Evolutionary conservation across 2,113 vertebrate genomes (phyloP).

Genomic region (Cacatua alba): DNA sequence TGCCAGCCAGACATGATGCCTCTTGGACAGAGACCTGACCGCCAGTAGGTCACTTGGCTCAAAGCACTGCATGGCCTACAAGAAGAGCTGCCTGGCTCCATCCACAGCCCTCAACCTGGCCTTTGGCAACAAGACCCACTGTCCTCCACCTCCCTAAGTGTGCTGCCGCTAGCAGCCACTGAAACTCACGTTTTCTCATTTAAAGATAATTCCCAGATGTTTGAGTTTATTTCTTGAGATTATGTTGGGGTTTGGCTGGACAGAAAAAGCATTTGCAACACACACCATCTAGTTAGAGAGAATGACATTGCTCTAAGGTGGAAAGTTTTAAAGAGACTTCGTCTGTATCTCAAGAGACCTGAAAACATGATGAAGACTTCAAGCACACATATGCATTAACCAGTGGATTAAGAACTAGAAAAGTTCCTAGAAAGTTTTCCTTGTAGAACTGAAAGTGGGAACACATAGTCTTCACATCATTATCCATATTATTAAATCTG

Average conservation of each 20-base stretch:
- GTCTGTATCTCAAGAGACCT: neutral
- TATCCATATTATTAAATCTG: neutral
- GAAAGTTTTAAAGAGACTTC: neutral
- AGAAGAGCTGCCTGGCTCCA: neutral
- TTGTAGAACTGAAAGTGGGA: neutral
- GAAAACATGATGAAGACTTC: neutral
- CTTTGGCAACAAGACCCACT: neutral
- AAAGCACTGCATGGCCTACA: neutral
- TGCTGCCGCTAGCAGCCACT: neutral
- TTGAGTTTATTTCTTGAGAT: neutral
- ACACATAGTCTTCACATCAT: neutral
- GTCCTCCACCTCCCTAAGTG: rapidly evolving
- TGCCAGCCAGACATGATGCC: neutral
- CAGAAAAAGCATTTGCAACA: neutral
- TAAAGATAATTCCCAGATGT: neutral
- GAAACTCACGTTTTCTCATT: neutral
- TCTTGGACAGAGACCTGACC: neutral
- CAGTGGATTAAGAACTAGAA: neutral
- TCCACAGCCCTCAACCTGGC: neutral
- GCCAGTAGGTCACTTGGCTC: neutral
- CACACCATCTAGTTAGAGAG: neutral
- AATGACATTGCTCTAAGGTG: neutral
- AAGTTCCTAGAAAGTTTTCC: constrained; percentile 11
- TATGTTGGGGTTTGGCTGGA: neutral
- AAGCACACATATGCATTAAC: neutral